Percentiles rank a stretch among this genome's conserved stretches.
phyloP scores from a whole-genome alignment of 2,113 vertebrate genomes.

The Ranitomeya variabilis region DNA sequence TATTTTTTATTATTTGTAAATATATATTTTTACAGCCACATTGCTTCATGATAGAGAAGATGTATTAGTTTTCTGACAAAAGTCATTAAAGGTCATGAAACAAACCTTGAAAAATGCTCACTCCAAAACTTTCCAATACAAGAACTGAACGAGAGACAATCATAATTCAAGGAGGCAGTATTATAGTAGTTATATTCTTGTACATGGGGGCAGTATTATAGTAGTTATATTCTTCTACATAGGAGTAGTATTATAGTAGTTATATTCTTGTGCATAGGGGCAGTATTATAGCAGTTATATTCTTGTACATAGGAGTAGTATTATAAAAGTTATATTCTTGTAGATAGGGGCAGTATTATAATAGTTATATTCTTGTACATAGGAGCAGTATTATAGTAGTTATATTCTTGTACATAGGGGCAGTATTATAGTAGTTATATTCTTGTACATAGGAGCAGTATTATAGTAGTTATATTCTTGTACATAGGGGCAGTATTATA shows the following conservation, averaged over 20 bases:
- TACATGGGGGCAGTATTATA: not conserved
- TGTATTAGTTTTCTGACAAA: not conserved
- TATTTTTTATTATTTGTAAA: slow-evolving; percentile 49
- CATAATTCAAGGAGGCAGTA: not conserved
- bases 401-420: too few relatives aligned
- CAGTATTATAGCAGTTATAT: not conserved
- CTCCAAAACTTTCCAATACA: not conserved
- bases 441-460: too few relatives aligned
- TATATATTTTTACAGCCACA: slow-evolving; percentile 34
- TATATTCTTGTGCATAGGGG: too few relatives aligned
- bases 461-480: too few relatives aligned
- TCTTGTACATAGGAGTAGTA: not conserved
- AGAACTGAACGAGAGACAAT: not conserved
- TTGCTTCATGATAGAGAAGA: not conserved
- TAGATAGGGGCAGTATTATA: too few relatives aligned
- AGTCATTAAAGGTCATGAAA: slow-evolving; percentile 7
- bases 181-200: slow-evolving; percentile 6
- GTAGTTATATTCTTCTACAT: not conserved
- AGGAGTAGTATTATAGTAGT: too few relatives aligned
- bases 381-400: too few relatives aligned
- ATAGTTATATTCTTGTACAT: too few relatives aligned
- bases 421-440: too few relatives aligned
- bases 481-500: too few relatives aligned
- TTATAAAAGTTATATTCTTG: too few relatives aligned
- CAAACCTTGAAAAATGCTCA: not conserved